Evolutionary conservation across 64 coral and sea anemone genomes (phyloP).

Genomic region (Trachythela sp.): DNA sequence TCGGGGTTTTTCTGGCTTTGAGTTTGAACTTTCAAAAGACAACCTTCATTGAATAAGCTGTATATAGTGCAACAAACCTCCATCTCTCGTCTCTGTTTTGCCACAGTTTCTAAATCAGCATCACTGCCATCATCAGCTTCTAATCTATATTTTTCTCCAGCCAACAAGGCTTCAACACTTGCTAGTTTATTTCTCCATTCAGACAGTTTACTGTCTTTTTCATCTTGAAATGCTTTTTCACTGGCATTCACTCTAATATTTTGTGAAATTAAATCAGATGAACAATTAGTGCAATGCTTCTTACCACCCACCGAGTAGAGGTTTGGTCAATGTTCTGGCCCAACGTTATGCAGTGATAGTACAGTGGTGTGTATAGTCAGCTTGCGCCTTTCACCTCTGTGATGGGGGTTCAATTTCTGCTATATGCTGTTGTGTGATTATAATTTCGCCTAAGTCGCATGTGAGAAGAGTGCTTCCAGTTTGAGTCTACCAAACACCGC

Average conservation of each 20-base stretch:
- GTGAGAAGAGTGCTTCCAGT: no score
- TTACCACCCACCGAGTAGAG: no score
- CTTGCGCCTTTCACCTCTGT: no score
- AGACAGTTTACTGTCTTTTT: not conserved
- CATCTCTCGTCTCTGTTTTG: constrained; percentile 9
- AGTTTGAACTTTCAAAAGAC: no score
- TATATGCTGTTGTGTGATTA: no score
- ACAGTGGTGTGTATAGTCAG: no score
- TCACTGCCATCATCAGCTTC: not conserved
- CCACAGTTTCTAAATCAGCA: not conserved
- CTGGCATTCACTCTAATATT: not conserved
- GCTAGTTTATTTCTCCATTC: not conserved
- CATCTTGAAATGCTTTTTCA: not conserved
- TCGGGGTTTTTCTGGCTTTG: no score
- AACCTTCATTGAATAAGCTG: not conserved
- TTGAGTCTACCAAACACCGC: no score
- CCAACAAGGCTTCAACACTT: not conserved
- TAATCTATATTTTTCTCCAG: not conserved
- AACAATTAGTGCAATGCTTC: not conserved
- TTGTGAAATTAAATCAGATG: not conserved
- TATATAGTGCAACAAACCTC: not conserved
- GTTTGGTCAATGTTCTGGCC: no score
- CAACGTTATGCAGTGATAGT: no score
- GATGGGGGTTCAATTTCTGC: no score
- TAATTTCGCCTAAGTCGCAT: no score